Evolutionary conservation across 2,888 invertebrate species (phyloP), one percentile per base, ranked within the genome.

Genomic region (Eledona agricola): DNA sequence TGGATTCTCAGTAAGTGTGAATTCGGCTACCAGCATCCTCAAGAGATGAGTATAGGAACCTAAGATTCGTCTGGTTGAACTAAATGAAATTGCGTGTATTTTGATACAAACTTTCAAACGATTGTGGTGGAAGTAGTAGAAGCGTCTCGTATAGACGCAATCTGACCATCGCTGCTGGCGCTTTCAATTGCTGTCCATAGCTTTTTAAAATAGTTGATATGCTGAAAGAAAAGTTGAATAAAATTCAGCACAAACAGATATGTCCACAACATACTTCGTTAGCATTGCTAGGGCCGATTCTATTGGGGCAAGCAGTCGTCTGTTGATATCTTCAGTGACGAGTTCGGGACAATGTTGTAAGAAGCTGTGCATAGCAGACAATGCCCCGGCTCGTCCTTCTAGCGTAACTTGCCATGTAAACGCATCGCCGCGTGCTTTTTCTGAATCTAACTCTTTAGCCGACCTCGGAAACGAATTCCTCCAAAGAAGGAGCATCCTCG

Each of bases 391-490:
- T 26, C 98, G 83, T 1, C 96, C 96, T 78, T 98, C 97, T 45
- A 99, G 78, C 0, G 97, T 96, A 25, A 98, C 91, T 82, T 95
- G 94, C 98, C 98, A 98, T n/a, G 98, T 98, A 73, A 98, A 97
- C 0, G 96, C 93, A 78, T 99, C 98, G 3, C 96, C 90, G 67
- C 98, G 82, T 7, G 93, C 88, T 66, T 96, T 96, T 77, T 99
- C 99, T 0, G 96, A 93, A 73, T 98, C 98, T 7, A 99, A 80
- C 76, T 99, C 99, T 72, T 98, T 97, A 22, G 88, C 87, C 0
- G 96, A 96, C 34, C 97, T 84, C 0, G 99, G 98, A 76, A 99
- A 99, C 13, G 96, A 96, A 75, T 97, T 97, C 62, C 96, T 86
- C 99, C 98, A 99, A 1, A 99, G 78, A 6, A 97, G 78, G 62